These are phyloP conservation scores for Brachionus plicatilis DNA, from an alignment of 1,140 invertebrate species.

Conservation along the genomic window DNA sequence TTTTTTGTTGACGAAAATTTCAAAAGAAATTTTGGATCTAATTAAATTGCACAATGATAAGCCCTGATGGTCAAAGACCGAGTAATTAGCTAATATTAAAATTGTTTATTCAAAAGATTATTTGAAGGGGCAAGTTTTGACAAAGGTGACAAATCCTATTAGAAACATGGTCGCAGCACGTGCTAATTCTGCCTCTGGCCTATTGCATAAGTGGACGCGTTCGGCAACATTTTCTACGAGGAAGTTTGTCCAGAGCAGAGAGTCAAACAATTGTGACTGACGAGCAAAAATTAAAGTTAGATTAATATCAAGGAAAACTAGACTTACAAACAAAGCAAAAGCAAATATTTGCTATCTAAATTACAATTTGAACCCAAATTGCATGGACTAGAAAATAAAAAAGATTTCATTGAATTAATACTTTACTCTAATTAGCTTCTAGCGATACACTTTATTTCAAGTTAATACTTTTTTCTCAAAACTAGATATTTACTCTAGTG, in stretches of 20 bases:
- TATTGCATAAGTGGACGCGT: not conserved
- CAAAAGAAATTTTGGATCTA: not conserved
- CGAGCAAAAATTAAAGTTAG: not conserved
- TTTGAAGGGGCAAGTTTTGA: not conserved
- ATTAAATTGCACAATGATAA: constrained; percentile 17
- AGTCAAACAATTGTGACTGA: constrained; percentile 6
- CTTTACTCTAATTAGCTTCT: constrained; percentile 24
- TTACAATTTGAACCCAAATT: not conserved
- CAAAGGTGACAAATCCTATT: not conserved
- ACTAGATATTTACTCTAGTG: not conserved
- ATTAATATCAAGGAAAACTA: constrained; percentile 32
- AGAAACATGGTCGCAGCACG: not conserved
- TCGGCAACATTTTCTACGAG: not conserved
- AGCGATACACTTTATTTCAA: constrained; percentile 11
- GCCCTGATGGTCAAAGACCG: not conserved
- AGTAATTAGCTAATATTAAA: not conserved
- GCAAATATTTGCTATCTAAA: constrained; percentile 31
- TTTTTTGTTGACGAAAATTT: not conserved
- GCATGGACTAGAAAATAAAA: not conserved
- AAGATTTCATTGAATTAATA: constrained; percentile 39
- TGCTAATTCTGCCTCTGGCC: not conserved
- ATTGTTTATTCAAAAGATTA: not conserved
- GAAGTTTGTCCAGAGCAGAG: not conserved
- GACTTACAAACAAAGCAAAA: constrained; percentile 1
- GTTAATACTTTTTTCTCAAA: constrained; percentile 23